Evolutionary conservation across 1,140 invertebrate species (phyloP), one percentile per base, ranked within the genome.

Genomic region (Stenopsyche tienmushanensis): DNA sequence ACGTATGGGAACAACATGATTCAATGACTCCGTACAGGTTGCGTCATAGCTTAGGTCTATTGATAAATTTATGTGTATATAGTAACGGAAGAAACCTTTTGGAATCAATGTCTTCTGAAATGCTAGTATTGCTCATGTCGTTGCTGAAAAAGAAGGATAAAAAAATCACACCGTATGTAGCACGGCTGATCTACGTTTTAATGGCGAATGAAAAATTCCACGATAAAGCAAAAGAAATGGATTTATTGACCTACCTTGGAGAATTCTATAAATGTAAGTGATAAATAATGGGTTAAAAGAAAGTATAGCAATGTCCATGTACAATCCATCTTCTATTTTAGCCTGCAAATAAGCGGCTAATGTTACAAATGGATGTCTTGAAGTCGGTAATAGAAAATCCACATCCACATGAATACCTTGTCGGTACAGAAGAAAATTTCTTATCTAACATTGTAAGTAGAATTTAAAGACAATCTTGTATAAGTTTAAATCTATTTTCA

Each of bases 381-480:
- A 70, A 62, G 34, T 47, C 62, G 50, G 69, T 66, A 2, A 70
- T 70, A 20, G 58, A 66, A 45, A 41, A 66, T 1, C 21, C 49
- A 3, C 49, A 10, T 18, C 52, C 65, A 9, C 65, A 70, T 45
- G 26, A 66, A 44, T 50, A 70, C 53, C 26, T 70, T 7, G 41
- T 63, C 17, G 50, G 63, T 18, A 18, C 55, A 20, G 65, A 70
- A 64, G 65, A 65, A 24, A 50, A 39, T 17, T 70, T 62, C 42
- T 47, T 70, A 49, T n/a, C 58, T 41, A 64, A 70, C 65, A 70
- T 70, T 57, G 69, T 70, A 65, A 64, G 65, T 62, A 42, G 18
- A 34, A 25, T 20, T 42, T 10, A 8, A 23, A 54, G n/a, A 26
- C 23, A 20, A 34, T 54, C 13, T 26, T 15, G 23, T 54, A 8